Base-by-base conservation (phyloP, 2,113 vertebrate species). In the Petroica traversi region DNA sequence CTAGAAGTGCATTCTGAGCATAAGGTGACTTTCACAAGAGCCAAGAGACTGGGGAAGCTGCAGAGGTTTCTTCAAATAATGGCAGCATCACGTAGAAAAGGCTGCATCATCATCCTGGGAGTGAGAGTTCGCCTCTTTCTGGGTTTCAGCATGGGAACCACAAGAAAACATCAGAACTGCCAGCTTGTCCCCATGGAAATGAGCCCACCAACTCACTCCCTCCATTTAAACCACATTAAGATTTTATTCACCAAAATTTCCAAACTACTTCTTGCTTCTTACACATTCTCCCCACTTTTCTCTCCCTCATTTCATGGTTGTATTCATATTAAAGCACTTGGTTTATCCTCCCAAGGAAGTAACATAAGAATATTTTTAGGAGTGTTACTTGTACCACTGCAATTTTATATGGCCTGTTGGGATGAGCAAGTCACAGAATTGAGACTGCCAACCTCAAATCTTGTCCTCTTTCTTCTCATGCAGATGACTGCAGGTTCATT, bases 381-480 rank as follows among this genome's bases (percentile, higher is more conserved):
- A 92, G 25, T 40, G 52, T 19, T 83, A 45, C 72, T 69, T 67
- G 63, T 63, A 83, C 25, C 19, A n/a, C 45, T 81, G 51, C 74
- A 62, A 83, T 95, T 95, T 94, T 84, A 80, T 77, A 74, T 45
- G 23, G 62, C 22, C 68, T 59, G 25, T 31, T 88, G 45, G 59
- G 57, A 92, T 72, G 52, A 77, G 48, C 22, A 74, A 69, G 23
- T 74, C 46, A 59, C 19, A 13, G 43, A 88, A 43, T 29, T 52
- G 67, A 71, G 64, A 48, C 28, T 61, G 36, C 40, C 55, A 61
- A 40, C 46, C 82, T 57, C 45, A 74, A 71, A 73, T 63, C 55
- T 74, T 68, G 61, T 45, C 45, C 72, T 74, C 48, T 36, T 85
- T 69, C 78, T 88, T 82, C 62, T 85, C 41, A 54, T 55, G 12